phyloP scores from a whole-genome alignment of 2,888 invertebrate genomes.

The Dichetophora obliterata region DNA sequence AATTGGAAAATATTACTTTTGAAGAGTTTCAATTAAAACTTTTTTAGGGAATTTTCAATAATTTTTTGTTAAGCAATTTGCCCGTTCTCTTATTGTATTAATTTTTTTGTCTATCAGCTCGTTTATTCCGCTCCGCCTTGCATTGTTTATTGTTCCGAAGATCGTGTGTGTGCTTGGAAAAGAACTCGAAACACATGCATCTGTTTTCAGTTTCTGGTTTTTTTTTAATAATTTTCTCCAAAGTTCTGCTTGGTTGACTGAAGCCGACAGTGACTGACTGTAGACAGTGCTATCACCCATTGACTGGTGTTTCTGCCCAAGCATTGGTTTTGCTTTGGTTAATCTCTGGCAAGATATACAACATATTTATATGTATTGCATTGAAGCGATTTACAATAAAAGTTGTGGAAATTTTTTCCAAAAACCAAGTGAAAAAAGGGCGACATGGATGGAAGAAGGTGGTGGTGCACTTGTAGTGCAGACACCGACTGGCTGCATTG shows the following conservation, averaged over 20 bases:
- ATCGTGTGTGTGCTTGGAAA: neutral
- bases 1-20: too few species aligned
- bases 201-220: constrained; percentile 3
- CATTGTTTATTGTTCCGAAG: neutral
- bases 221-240: neutral
- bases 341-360: neutral
- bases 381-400: neutral
- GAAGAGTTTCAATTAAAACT: too few species aligned
- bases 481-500: neutral
- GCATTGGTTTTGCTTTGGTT: neutral
- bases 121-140: neutral
- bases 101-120: neutral
- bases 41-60: neutral
- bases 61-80: neutral
- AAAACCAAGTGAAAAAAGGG: neutral
- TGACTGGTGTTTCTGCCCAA: constrained; percentile 12
- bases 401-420: neutral
- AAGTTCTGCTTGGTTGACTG: constrained; percentile 49
- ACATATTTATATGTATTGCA: neutral
- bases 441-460: neutral
- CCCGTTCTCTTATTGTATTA: neutral
- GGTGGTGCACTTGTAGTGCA: neutral
- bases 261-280: constrained; percentile 40
- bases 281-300: constrained; percentile 52
- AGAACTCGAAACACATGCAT: constrained; percentile 6